Evolutionary conservation across 92 coral and sea anemone genomes (phyloP), one percentile per base, ranked within the genome.

Genomic region (Zoanthus solanderi): DNA sequence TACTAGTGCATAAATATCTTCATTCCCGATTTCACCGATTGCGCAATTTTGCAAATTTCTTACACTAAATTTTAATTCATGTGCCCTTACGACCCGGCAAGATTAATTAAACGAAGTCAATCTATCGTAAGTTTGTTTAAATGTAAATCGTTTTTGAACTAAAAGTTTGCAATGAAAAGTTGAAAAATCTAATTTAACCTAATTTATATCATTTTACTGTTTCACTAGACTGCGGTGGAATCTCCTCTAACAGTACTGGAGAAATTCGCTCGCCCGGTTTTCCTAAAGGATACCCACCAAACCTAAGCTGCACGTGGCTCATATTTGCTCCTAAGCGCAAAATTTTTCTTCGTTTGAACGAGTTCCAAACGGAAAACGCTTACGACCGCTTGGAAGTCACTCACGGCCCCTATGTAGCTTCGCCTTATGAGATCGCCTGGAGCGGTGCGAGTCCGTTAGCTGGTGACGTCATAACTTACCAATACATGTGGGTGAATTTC

Each of bases 401-500:
- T n/a, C 95, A 91, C 31, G 98, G 98, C 2, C 99, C 99, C 31
- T 92, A 94, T 93, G 93, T 91, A 61, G 93, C 96, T 58, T 85
- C 94, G 83, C 92, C 94, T 29, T 91, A 90, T 31, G 94, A 91
- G 82, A 90, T 95, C 32, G 92, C 95, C 73, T 95, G 94, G 93
- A 93, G 98, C 48, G 99, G 99, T 57, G 91, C 95, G 79, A 88
- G 94, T 75, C 94, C 94, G 71, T 91, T 93, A 16, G 81, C 88
- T 60, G 98, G 97, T 58, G 87, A 87, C 69, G 91, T 97, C 84
- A 90, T 87, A 5, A 86, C 97, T 14, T 79, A 74, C 77, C 75
- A 92, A 71, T 97, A 93, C 91, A 97, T 97, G 99, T 97, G 98
- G 94, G 61, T 97, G 18, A 92, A 94, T 75, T 97, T 97, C 73